phyloP scores from a whole-genome alignment of 2,113 vertebrate genomes.

The Mustela nigripes region DNA sequence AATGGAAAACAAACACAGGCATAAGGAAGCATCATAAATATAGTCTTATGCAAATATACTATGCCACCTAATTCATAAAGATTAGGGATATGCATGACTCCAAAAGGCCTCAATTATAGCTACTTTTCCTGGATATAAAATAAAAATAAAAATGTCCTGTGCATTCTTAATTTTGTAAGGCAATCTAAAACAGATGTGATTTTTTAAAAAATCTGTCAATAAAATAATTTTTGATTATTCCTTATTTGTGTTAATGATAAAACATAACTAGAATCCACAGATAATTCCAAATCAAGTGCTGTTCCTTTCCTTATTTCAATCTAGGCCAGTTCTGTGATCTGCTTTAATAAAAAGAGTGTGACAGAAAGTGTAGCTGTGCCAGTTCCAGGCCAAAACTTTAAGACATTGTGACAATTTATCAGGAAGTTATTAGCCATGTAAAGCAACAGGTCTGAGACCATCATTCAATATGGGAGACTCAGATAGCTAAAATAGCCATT shows the following conservation, averaged over 20 bases:
- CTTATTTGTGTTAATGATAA: not conserved
- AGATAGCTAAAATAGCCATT: not conserved
- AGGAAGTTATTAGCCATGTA: not conserved
- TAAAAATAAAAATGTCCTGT: slow-evolving; percentile 28
- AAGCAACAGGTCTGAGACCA: not conserved
- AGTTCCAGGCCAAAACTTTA: not conserved
- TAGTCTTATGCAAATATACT: slow-evolving; percentile 55
- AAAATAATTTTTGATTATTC: not conserved
- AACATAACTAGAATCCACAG: not conserved
- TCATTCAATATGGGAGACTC: too few species aligned
- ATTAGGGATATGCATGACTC: not conserved
- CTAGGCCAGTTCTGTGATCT: not conserved
- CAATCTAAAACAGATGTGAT: not conserved
- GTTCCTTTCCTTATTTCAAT: not conserved
- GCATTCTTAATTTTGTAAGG: slow-evolving; percentile 20
- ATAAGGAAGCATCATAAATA: slow-evolving; percentile 48
- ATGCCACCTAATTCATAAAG: slow-evolving; percentile 20
- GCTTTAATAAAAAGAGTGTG: not conserved
- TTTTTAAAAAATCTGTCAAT: not conserved
- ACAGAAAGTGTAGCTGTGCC: not conserved
- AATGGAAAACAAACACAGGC: slow-evolving; percentile 71
- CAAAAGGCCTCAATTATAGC: not conserved
- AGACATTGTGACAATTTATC: not conserved
- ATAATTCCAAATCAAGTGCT: not conserved
- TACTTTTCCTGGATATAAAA: slow-evolving; percentile 30